Conservation (phyloP, 2,113 vertebrate species). For the Tachysurus fulvidraco region DNA sequence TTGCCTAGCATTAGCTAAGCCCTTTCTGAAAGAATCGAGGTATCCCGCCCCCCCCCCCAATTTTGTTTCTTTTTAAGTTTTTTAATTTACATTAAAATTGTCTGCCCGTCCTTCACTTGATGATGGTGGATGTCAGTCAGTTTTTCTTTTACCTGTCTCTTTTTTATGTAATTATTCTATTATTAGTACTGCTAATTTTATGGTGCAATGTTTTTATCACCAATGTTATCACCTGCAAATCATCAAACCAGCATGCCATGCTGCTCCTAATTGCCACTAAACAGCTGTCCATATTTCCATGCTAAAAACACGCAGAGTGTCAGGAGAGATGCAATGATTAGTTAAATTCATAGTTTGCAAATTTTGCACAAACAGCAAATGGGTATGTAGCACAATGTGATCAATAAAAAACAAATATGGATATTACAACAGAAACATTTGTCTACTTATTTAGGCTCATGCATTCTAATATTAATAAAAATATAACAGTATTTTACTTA, state of each 20-base stretch:
- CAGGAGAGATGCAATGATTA: constrained; percentile 42
- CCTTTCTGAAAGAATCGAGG: too few relatives aligned
- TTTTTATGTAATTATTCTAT: neutral
- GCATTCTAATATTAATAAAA: neutral
- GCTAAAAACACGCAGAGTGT: constrained; percentile 17
- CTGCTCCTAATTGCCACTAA: constrained; percentile 29
- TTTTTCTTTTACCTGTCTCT: neutral
- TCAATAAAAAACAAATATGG: neutral
- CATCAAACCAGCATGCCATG: constrained; percentile 33
- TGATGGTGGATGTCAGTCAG: neutral
- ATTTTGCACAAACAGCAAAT: constrained; percentile 43
- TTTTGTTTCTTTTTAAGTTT: too few relatives aligned
- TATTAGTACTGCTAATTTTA: neutral
- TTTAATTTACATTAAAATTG: too few relatives aligned
- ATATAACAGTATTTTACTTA: neutral
- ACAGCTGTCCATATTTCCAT: constrained; percentile 41
- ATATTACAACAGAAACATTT: neutral
- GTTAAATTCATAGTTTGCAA: constrained; percentile 44
- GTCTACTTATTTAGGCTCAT: neutral
- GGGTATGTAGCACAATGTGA: neutral
- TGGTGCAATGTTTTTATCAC: neutral
- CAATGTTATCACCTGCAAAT: constrained; percentile 22
- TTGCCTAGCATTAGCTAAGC: too few relatives aligned
- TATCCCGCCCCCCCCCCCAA: too few relatives aligned
- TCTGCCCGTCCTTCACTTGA: too few relatives aligned